Evolutionary conservation across 1,140 invertebrate genomes (phyloP), one percentile per base, ranked within the genome.

Genomic region (Oncopodura yosiiana): DNA sequence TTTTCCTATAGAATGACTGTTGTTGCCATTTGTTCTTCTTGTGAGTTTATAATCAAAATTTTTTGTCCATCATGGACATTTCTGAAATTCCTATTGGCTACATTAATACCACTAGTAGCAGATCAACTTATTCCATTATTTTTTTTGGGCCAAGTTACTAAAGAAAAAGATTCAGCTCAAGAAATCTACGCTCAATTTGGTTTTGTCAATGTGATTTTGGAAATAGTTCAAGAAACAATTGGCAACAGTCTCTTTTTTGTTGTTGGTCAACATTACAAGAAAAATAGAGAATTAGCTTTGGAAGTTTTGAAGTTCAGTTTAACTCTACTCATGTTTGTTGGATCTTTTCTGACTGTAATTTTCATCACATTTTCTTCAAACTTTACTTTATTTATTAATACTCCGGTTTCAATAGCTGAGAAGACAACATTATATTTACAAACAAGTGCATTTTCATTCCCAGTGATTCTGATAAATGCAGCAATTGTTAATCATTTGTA

Each of bases 211-310:
- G 27, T 61, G 1, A 11, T 61, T 5, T 3, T 61, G 0, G 59
- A 61, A 45, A 50, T 61, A 0, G 45, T 61, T 27, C 59, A 61
- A 48, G 59, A 61, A 24, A 54, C 54, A 9, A 44, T 61, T 0
- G 54, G 48, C 29, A 61, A 61, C 38, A 42, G 53, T 39, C 8
- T 56, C 2, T 61, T 56, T 29, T 34, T 53, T 24, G 53, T 49
- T 27, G 49, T 61, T 2, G 59, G 59, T 8, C 23, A 49, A 19
- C 48, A 44, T 32, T 61, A 61, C 54, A 49, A 53, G 14, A 34
- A 38, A 12, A 43, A 57, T 24, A 30, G 54, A 8, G 11, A 14
- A 41, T n/a, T 29, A 23, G 29, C 53, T 23, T 26, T 61, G 11
- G 41, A 52, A 32, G 50, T 41, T 0, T 26, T 61, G 0, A 61